Conservation (phyloP, 2,888 invertebrate genomes). For the Cryptocheilus praepositus region DNA sequence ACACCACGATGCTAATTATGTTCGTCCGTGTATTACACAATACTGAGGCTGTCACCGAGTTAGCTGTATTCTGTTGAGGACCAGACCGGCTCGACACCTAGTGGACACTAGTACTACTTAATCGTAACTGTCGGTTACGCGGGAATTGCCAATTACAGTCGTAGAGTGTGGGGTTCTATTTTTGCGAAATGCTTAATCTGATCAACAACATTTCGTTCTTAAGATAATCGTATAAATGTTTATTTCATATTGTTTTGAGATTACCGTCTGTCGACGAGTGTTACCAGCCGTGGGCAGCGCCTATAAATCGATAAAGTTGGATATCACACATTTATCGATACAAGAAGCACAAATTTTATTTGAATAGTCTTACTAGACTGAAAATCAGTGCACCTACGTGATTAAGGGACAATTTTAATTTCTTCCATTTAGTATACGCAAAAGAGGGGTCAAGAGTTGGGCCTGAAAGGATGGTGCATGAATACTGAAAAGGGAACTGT, state of each 20-base stretch:
- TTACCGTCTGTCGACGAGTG: too few species aligned
- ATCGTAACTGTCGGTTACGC: too few species aligned
- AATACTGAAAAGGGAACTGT: constrained; percentile 83
- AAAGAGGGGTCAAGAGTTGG: constrained; percentile 79
- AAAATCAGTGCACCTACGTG: background rate
- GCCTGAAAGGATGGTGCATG: constrained; percentile 84
- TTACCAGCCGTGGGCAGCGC: background rate
- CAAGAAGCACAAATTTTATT: constrained; percentile 1
- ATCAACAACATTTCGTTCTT: too few species aligned
- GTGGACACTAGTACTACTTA: background rate
- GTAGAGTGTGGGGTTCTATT: background rate
- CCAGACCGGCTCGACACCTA: constrained; percentile 27
- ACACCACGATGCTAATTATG: background rate
- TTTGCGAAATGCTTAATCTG: background rate
- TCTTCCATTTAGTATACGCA: constrained; percentile 79
- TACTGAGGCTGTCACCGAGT: background rate
- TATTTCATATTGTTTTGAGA: background rate
- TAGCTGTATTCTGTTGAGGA: background rate
- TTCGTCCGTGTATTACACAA: background rate
- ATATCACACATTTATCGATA: background rate
- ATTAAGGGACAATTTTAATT: background rate
- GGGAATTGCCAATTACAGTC: background rate
- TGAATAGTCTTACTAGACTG: background rate
- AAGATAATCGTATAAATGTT: too few species aligned
- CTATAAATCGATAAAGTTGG: background rate